phyloP scores from a whole-genome alignment of 2,888 invertebrate genomes.

The Dugesia japonica region DNA sequence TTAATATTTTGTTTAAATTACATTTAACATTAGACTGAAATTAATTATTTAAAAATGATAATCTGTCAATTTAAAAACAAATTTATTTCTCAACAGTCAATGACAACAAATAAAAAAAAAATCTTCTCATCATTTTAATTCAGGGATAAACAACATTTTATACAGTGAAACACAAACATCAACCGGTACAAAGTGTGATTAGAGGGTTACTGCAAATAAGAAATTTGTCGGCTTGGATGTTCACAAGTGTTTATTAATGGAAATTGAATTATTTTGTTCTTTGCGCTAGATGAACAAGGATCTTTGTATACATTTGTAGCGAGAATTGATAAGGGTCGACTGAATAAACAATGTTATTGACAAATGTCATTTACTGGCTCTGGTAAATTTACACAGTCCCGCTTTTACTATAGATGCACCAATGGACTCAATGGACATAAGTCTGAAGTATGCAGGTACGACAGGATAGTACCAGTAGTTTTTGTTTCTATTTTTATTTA shows the following conservation, averaged over 20 bases:
- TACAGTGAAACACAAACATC: not conserved
- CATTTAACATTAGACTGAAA: too few species aligned
- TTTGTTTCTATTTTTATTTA: not conserved
- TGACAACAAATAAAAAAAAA: not conserved
- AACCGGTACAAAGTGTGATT: slow-evolving; percentile 14
- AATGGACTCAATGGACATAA: slow-evolving; percentile 15
- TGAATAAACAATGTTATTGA: slow-evolving; percentile 5
- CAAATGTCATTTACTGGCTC: slow-evolving; percentile 20
- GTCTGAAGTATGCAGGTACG: slow-evolving; percentile 20
- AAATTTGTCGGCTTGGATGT: slow-evolving; percentile 13
- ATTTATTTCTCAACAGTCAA: too few species aligned
- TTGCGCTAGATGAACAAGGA: slow-evolving; percentile 6
- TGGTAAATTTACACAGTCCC: slow-evolving; percentile 20
- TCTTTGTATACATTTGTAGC: slow-evolving; percentile 17
- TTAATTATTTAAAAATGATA: too few species aligned
- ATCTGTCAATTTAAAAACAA: too few species aligned
- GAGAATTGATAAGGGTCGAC: slow-evolving; percentile 20
- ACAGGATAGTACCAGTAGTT: slow-evolving; percentile 20
- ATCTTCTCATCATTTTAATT: not conserved
- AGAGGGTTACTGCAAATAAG: slow-evolving; percentile 5
- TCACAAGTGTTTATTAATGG: slow-evolving; percentile 20
- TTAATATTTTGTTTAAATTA: too few species aligned
- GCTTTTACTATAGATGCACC: not conserved
- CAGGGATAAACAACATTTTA: slow-evolving; percentile 13
- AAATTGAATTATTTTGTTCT: slow-evolving; percentile 20